These are phyloP conservation scores for Zele albiditarsus DNA, from an alignment of 2,888 invertebrate species.

Conservation along the genomic window DNA sequence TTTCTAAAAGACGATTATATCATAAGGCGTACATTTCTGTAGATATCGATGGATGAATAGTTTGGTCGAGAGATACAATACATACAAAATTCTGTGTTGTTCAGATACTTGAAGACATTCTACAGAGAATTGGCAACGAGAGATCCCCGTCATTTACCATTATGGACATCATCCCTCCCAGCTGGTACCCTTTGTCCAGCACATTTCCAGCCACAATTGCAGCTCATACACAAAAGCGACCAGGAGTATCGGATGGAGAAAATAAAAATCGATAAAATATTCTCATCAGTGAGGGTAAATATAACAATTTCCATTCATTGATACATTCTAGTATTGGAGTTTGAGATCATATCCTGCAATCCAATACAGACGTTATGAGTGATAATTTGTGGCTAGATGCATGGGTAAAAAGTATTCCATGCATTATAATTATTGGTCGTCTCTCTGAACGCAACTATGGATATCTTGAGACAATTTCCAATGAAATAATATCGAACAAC, in stretches of 20 bases:
- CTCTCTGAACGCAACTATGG: too few relatives aligned
- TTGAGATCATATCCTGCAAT: not conserved
- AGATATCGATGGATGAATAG: not conserved
- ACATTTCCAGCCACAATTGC: conserved; percentile 74
- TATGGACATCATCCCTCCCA: conserved; percentile 74
- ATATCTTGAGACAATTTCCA: too few relatives aligned
- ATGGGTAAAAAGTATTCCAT: too few relatives aligned
- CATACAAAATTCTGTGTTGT: conserved; percentile 33
- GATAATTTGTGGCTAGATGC: too few relatives aligned
- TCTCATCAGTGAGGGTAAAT: conserved; percentile 74
- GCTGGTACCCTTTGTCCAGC: conserved; percentile 74
- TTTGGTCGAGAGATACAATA: not conserved
- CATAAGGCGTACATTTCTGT: not conserved
- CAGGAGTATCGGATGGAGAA: conserved; percentile 67
- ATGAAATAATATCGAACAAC: too few relatives aligned
- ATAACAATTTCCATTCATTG: conserved; percentile 1
- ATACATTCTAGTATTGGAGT: not conserved
- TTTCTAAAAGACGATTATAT: too few relatives aligned
- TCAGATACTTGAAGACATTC: conserved; percentile 73
- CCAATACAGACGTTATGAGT: conserved; percentile 15
- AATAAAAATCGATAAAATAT: conserved; percentile 73
- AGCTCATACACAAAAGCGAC: conserved; percentile 70
- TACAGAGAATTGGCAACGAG: conserved; percentile 74
- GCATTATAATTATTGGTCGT: too few relatives aligned
- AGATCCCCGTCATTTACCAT: conserved; percentile 73